Conservation (phyloP, 2,797 vertebrate genomes). For the Graptemys geographica region DNA sequence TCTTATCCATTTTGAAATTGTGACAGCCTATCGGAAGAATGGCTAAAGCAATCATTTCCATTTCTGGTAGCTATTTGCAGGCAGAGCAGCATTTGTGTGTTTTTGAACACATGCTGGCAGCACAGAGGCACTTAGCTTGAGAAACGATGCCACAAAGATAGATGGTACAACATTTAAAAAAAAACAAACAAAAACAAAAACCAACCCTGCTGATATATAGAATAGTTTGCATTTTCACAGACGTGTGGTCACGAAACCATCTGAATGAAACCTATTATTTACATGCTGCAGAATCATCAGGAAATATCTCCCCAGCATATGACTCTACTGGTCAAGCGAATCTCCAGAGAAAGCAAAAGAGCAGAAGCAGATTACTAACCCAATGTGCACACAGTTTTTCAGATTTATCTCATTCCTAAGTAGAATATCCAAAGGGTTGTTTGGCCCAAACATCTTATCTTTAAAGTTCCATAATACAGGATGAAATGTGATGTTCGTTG, state of each 20-base stretch:
- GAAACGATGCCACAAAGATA: background rate
- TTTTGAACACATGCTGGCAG: background rate
- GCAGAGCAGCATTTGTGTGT: background rate
- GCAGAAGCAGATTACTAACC: background rate
- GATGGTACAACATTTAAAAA: background rate
- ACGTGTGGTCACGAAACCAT: slow-evolving; percentile 34
- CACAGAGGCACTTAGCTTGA: background rate
- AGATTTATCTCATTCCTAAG: background rate
- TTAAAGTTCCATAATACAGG: background rate
- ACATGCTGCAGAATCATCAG: slow-evolving; percentile 67
- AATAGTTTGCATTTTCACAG: slow-evolving; percentile 14
- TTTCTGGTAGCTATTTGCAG: background rate
- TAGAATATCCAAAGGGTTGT: background rate
- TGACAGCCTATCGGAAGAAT: background rate
- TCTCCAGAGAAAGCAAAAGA: slow-evolving; percentile 18
- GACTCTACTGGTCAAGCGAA: slow-evolving; percentile 41
- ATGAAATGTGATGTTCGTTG: background rate
- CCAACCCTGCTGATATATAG: slow-evolving; percentile 24
- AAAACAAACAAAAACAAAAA: slow-evolving; percentile 3
- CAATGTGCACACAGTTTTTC: background rate
- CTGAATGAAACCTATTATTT: slow-evolving; percentile 68
- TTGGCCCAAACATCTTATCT: background rate
- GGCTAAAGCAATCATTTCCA: background rate
- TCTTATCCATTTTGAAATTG: slow-evolving; percentile 3
- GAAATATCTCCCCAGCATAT: slow-evolving; percentile 25